These are phyloP conservation scores for Tolypeutes matacus DNA, from an alignment of 2,797 vertebrate species.

Conservation along the genomic window DNA sequence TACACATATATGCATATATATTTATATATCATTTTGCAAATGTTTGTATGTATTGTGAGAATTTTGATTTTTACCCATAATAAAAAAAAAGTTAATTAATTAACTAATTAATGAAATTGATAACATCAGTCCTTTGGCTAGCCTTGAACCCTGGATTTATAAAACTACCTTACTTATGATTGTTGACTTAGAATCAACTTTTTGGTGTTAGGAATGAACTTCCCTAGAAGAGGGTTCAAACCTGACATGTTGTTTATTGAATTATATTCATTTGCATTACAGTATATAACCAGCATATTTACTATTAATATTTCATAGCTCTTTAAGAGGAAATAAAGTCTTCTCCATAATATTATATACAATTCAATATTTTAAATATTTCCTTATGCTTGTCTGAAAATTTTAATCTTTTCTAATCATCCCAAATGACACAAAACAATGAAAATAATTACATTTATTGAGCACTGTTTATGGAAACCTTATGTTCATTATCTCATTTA, in stretches of 20 bases:
- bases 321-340: background rate
- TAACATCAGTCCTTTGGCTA: background rate
- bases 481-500: background rate
- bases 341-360: background rate
- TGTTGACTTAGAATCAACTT: background rate
- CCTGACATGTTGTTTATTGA: background rate
- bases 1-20: too few relatives aligned
- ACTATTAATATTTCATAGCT: background rate
- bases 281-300: background rate
- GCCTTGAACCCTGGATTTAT: background rate
- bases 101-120: background rate
- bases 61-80: too few relatives aligned
- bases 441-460: background rate
- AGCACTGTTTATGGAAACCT: background rate
- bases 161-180: background rate
- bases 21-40: too few relatives aligned
- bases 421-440: background rate
- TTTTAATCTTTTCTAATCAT: background rate
- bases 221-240: background rate
- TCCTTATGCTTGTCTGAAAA: background rate
- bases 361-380: constrained; percentile 9
- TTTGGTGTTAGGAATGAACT: background rate
- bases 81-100: background rate
- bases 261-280: background rate
- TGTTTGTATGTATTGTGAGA: too few relatives aligned